phyloP scores from a whole-genome alignment of 2,797 vertebrate genomes.

The Denticeps clupeoides region DNA sequence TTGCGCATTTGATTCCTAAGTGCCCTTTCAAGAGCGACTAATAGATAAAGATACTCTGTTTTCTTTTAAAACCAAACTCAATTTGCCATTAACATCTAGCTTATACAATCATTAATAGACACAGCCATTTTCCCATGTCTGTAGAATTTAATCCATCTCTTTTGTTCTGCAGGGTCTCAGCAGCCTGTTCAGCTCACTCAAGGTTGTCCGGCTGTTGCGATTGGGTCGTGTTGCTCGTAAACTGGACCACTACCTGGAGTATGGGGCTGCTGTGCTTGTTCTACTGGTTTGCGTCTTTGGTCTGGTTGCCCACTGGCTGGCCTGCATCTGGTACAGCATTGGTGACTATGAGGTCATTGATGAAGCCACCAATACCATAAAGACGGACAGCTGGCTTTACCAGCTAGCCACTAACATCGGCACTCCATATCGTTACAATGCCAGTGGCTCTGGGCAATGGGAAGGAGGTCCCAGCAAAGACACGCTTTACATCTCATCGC shows the following conservation, averaged over 20 bases:
- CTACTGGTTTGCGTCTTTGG: conserved; percentile 79
- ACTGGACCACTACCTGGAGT: conserved; percentile 78
- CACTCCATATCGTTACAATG: conserved; percentile 72
- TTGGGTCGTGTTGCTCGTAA: conserved; percentile 77
- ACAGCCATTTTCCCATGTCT: no score
- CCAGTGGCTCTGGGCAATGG: conserved; percentile 69
- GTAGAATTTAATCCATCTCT: no score
- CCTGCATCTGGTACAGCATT: conserved; percentile 84
- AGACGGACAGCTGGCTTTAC: conserved; percentile 79
- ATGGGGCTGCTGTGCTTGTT: conserved; percentile 75
- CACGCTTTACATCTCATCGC: conserved; percentile 80
- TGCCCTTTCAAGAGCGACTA: conserved; percentile 3
- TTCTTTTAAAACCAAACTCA: not conserved
- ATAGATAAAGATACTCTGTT: not conserved
- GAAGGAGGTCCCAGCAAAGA: conserved; percentile 73
- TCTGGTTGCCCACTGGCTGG: conserved; percentile 78
- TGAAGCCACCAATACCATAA: conserved; percentile 73
- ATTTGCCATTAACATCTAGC: not conserved
- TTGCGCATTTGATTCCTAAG: conserved; percentile 8
- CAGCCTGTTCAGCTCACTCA: conserved; percentile 81
- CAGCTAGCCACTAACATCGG: conserved; percentile 76
- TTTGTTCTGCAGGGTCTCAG: conserved; percentile 66
- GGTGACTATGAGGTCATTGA: conserved; percentile 80
- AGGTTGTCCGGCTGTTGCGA: conserved; percentile 74
- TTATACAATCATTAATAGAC: no score